A percentile compares a stretch with the other conserved stretches of the same genome.
Conservation (phyloP, 1,140 invertebrate species). For the Sminthurides bifidus region DNA sequence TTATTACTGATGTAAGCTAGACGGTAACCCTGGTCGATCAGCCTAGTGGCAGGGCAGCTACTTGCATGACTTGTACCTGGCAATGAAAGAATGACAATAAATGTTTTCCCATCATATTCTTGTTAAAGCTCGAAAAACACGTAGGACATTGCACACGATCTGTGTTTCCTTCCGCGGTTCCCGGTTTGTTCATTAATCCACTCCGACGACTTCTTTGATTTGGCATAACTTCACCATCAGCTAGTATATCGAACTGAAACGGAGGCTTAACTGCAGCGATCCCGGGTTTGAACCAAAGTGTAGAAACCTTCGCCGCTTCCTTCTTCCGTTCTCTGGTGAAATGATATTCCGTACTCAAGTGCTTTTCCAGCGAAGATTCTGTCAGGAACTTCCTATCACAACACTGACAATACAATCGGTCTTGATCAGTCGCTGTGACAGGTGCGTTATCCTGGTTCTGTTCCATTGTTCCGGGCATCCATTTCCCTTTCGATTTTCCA, state of each 20-base stretch:
- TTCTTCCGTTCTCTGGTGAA: conserved; percentile 9
- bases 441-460: no score
- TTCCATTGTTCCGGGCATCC: conserved; percentile 19
- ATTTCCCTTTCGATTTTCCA: conserved; percentile 25
- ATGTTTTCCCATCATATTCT: conserved; percentile 14
- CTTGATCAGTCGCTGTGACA: no score
- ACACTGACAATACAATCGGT: conserved; percentile 7
- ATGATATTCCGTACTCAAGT: conserved; percentile 15
- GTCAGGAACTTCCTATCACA: conserved; percentile 10
- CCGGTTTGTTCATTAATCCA: background rate
- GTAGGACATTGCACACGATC: conserved; percentile 12
- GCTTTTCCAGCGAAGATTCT: background rate
- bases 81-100: conserved; percentile 18
- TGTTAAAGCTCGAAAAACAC: conserved; percentile 8
- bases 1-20: background rate
- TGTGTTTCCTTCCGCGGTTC: background rate
- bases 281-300: no score
- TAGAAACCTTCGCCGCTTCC: background rate
- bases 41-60: background rate
- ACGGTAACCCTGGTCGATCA: background rate
- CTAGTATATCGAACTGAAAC: background rate
- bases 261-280: no score
- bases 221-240: background rate
- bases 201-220: background rate
- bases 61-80: conserved; percentile 8